Percentiles rank a stretch among this genome's conserved stretches.
These are phyloP conservation scores for Brachyopa scutellaris DNA, from an alignment of 2,888 invertebrate species.

Conservation along the genomic window DNA sequence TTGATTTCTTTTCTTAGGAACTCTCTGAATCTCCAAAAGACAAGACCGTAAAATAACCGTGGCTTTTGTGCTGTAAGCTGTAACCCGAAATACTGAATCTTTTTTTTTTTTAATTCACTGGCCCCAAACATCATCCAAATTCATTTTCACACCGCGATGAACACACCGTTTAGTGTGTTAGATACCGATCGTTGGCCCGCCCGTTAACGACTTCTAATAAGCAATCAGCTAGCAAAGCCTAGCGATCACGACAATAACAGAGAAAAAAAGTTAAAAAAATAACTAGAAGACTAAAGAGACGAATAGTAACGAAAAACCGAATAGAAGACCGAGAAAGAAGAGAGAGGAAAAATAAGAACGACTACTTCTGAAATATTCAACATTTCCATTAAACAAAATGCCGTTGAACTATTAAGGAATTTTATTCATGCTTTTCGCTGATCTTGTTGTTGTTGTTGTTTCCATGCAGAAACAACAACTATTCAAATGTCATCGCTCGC, in stretches of 20 bases:
- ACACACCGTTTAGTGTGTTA: constrained; percentile 65
- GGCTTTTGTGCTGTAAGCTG: background rate
- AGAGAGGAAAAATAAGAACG: constrained; percentile 24
- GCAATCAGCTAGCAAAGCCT: constrained; percentile 54
- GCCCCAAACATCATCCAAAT: constrained; percentile 58
- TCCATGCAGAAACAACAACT: constrained; percentile 52
- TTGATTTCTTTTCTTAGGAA: background rate
- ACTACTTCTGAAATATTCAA: constrained; percentile 42
- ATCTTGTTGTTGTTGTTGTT: constrained; percentile 47
- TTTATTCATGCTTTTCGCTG: constrained; percentile 62
- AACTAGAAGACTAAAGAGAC: background rate
- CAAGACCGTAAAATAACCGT: too few species aligned
- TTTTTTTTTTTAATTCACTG: constrained; percentile 15
- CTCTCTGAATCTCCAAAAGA: constrained; percentile 1
- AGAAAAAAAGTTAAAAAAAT: constrained; percentile 10
- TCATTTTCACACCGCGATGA: constrained; percentile 68
- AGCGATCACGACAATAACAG: constrained; percentile 50
- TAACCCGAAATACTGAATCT: constrained; percentile 33
- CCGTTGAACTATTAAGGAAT: constrained; percentile 79
- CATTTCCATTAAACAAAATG: constrained; percentile 74
- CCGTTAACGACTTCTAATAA: constrained; percentile 62
- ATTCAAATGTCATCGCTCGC: constrained; percentile 72
- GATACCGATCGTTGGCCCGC: constrained; percentile 62
- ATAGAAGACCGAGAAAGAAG: background rate
- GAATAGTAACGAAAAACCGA: background rate